A percentile compares a stretch with the other conserved stretches of the same genome.
Evolutionary conservation across 2,113 vertebrate genomes (phyloP).

Genomic region (Forbesichthys papilliferus): DNA sequence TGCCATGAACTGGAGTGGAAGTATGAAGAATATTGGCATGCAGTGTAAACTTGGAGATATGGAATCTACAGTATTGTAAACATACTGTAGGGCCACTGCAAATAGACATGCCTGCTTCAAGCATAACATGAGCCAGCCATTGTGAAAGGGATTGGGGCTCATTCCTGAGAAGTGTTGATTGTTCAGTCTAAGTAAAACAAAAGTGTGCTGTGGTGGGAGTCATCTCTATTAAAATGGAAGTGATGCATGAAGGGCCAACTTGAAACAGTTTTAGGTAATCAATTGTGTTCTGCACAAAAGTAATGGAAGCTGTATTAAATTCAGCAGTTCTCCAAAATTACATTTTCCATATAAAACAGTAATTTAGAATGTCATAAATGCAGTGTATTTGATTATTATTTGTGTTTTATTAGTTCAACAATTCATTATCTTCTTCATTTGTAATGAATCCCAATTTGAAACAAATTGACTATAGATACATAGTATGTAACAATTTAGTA

Average conservation of each 20-base stretch:
- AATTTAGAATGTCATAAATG: no score
- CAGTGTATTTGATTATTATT: no score
- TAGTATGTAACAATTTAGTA: no score
- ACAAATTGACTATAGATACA: no score
- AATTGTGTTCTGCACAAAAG: constrained; percentile 56
- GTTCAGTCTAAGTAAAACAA: constrained; percentile 42
- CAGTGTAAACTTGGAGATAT: constrained; percentile 54
- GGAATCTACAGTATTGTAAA: constrained; percentile 49
- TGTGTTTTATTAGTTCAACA: no score
- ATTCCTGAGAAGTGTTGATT: constrained; percentile 35
- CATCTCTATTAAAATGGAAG: constrained; percentile 71
- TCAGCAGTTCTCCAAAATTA: constrained; percentile 6
- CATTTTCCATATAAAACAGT: no score
- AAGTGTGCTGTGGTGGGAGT: constrained; percentile 59
- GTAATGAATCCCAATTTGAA: no score
- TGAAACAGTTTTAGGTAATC: constrained; percentile 61
- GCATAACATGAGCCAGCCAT: constrained; percentile 44
- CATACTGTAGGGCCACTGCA: constrained; percentile 32
- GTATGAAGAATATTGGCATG: constrained; percentile 83
- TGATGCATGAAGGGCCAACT: constrained; percentile 72
- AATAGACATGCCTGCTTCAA: constrained; percentile 45
- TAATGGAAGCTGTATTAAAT: constrained; percentile 47
- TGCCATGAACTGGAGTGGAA: constrained; percentile 82
- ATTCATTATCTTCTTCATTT: no score
- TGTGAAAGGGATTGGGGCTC: constrained; percentile 36